Conservation (phyloP, 2,797 vertebrate genomes). For the Philypnodon macrostomus region DNA sequence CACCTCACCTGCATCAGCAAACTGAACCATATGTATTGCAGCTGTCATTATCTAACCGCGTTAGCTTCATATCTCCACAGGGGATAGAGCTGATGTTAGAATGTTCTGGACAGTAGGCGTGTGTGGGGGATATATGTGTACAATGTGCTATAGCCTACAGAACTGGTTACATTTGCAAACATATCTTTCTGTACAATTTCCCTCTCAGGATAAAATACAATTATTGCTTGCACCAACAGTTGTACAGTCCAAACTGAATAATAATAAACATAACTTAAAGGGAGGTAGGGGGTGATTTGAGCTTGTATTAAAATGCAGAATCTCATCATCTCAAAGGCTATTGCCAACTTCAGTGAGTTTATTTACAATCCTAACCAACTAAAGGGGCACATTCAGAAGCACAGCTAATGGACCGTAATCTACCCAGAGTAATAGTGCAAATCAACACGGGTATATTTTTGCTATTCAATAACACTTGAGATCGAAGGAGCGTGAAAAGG, state of each 20-base stretch:
- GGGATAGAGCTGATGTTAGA: too few relatives aligned
- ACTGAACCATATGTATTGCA: too few relatives aligned
- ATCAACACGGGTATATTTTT: too few relatives aligned
- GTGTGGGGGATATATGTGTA: too few relatives aligned
- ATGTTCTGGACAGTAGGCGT: too few relatives aligned
- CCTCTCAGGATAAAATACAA: background rate
- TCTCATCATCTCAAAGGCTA: background rate
- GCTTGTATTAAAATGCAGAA: background rate
- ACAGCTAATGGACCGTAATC: background rate
- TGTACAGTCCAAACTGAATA: background rate
- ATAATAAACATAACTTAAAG: background rate
- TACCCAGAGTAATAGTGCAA: background rate
- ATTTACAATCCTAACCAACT: background rate
- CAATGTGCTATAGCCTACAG: too few relatives aligned
- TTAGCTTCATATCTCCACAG: too few relatives aligned
- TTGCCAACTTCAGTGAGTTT: background rate
- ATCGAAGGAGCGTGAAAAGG: too few relatives aligned
- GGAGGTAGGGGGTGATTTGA: background rate
- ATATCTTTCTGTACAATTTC: background rate
- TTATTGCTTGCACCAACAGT: background rate
- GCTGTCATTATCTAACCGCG: too few relatives aligned
- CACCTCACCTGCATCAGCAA: too few relatives aligned
- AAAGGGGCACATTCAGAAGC: background rate
- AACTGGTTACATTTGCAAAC: background rate
- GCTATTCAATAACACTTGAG: too few relatives aligned